Base-by-base conservation (phyloP, 2,113 vertebrate species). In the Barnardius zonarius region DNA sequence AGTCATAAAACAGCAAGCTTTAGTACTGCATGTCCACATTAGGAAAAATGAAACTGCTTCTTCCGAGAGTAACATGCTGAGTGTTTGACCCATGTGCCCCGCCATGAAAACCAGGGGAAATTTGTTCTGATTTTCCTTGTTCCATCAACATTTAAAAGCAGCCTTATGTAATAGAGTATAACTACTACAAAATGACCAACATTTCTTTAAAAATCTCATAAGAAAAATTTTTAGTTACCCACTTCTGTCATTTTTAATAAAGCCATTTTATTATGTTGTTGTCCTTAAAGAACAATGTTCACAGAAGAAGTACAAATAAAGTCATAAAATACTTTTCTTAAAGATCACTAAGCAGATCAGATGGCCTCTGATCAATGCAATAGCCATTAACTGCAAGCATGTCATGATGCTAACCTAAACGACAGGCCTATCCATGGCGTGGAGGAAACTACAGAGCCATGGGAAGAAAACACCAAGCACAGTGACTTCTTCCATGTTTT, bases 41-140 rank as follows among this genome's bases (percentile, higher is more conserved):
- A 96, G 79, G 93, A 92, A 97, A 96, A 97, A 92, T 49, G 67
- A 92, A 94, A 92, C 33, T 24, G 31, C 80, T 96, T 97, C 95
- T 93, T 97, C 76, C 5, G 33, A 96, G 88, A 96, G 63, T 63
- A 55, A 20, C 86, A 75, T 9, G 57, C 64, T 92, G 69, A 44
- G 52, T 85, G 91, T 61, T 90, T 95, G 70, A 94, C 84, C 73
- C 77, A 24, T 51, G 61, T 89, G 68, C 48, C 52, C 67, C 17
- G 68, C 95, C 96, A 92, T 64, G 77, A 92, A 95, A 97, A 64
- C 41, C 51, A 89, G 83, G 43, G 66, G 84, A 93, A 92, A 73
- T 73, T 44, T 78, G 68, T 88, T 91, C 83, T 69, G 17, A 66
- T 66, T 79, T 92, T 23, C 48, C 31, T 86, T 85, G 33, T 24